Conservation (phyloP, 2,113 vertebrate genomes). For the Urocitellus parryii region DNA sequence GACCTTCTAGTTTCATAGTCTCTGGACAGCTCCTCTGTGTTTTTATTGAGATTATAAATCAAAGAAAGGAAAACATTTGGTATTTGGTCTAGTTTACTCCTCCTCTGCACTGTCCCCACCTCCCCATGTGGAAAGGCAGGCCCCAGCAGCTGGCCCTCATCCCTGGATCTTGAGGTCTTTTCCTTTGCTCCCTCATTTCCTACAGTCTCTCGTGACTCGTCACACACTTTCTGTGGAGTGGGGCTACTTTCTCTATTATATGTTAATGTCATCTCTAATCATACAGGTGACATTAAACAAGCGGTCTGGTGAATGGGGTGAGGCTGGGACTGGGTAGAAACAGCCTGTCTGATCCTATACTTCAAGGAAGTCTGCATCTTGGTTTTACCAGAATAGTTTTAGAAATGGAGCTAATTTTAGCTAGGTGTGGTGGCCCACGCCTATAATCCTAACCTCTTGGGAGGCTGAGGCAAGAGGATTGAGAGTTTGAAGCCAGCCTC, state of each 20-base stretch:
- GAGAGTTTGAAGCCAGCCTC: too few species aligned
- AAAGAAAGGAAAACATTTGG: background rate
- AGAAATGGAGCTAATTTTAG: too few species aligned
- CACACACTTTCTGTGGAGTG: background rate
- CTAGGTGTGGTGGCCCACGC: too few species aligned
- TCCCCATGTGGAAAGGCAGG: background rate
- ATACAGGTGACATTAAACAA: background rate
- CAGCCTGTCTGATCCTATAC: too few species aligned
- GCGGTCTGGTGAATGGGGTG: background rate
- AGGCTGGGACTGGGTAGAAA: too few species aligned
- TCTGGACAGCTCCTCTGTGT: background rate
- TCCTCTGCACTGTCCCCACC: too few species aligned
- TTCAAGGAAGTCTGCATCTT: too few species aligned
- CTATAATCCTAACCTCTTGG: too few species aligned
- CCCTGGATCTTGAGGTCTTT: background rate
- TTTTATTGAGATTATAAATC: background rate
- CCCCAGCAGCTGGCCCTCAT: background rate
- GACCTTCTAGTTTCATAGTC: background rate
- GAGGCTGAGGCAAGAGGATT: too few species aligned
- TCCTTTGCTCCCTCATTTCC: background rate
- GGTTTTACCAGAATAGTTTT: too few species aligned
- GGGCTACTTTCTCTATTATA: background rate
- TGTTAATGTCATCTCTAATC: too few species aligned
- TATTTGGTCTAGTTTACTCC: background rate
- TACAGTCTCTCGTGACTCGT: accelerated